Evolutionary conservation across 2,113 vertebrate genomes (phyloP), one percentile per base, ranked within the genome.

Genomic region (Smithornis capensis): DNA sequence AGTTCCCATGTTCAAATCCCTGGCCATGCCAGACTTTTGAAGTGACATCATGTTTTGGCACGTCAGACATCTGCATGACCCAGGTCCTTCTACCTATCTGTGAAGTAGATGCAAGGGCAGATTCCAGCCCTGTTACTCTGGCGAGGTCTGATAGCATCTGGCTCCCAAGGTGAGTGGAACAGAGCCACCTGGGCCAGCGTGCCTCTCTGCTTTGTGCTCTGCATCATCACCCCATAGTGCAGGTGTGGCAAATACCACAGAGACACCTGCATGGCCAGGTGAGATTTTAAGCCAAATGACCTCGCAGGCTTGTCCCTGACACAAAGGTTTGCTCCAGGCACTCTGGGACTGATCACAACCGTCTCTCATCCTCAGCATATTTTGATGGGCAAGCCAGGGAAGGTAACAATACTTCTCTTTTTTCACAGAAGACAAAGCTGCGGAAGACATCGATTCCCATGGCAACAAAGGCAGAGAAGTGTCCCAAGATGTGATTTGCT

Each of bases 401-500:
- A 90, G 19, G 68, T 67, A 91, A 92, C 92, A 88, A 76, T 44
- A 40, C 56, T 95, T 40, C 63, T 59, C 23, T 69, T 70, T 90
- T 52, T 76, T 18, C 92, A 78, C 45, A 29, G 75, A 55, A 77
- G 84, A 94, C 90, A 96, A 93, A 96, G 94, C 89, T 87, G 80
- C 1, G 0, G 68, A 94, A 96, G 68, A 71, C 55, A 19, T 38
- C 0, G 6, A 96, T 96, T 88, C 95, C 94, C 87, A 93, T 94
- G 90, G 94, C 85, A 97, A 96, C 96, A 81, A 90, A 95, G 83
- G 92, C 85, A 92, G 88, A 35, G 70, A 90, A 82, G 71, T 44
- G 88, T 94, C 92, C 95, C 88, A 94, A 86, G 93, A 92, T 64
- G 93, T 86, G 92, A 96, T 96, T 96, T 96, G 93, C 90, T 96